Evolutionary conservation across 2,888 invertebrate species (phyloP).

Genomic region (Oscheius sp.): DNA sequence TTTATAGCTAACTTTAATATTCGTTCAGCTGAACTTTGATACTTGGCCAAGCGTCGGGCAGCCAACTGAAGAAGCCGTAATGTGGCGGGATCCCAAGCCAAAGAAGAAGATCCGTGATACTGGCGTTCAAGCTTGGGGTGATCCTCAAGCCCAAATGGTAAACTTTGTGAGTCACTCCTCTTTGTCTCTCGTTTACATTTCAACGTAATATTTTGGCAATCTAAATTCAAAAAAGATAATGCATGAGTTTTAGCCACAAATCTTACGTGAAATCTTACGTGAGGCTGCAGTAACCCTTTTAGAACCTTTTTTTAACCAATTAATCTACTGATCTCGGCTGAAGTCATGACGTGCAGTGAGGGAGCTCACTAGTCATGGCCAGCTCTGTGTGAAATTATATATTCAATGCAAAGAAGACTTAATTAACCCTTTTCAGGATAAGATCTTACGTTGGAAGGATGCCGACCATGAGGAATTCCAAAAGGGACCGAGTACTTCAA

Average conservation of each 20-base stretch:
- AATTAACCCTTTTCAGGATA: conserved; percentile 18
- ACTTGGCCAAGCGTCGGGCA: conserved; percentile 8
- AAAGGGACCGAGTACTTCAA: conserved; percentile 18
- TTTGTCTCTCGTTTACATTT: too few species aligned
- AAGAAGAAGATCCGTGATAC: conserved; percentile 25
- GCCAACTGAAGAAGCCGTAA: not conserved
- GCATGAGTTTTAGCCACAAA: too few species aligned
- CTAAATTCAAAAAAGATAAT: too few species aligned
- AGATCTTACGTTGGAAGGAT: conserved; percentile 49
- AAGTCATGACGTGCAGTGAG: too few species aligned
- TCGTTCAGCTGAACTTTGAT: not conserved
- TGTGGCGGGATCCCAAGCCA: conserved; percentile 26
- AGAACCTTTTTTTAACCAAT: too few species aligned
- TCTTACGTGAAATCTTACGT: too few species aligned
- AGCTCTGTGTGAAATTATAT: too few species aligned
- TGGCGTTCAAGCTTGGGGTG: conserved; percentile 23
- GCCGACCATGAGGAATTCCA: conserved; percentile 31
- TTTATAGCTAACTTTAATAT: too few species aligned
- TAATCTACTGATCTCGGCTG: too few species aligned
- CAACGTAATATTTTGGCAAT: too few species aligned
- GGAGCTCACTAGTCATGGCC: too few species aligned
- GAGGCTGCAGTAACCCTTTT: too few species aligned
- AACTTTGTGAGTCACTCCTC: not conserved
- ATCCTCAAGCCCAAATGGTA: conserved; percentile 21
- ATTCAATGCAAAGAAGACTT: not conserved